A percentile compares a stretch with the other conserved stretches of the same genome.
These are phyloP conservation scores for Pantelozetes paolii DNA, from an alignment of 2,888 invertebrate species.

Conservation along the genomic window DNA sequence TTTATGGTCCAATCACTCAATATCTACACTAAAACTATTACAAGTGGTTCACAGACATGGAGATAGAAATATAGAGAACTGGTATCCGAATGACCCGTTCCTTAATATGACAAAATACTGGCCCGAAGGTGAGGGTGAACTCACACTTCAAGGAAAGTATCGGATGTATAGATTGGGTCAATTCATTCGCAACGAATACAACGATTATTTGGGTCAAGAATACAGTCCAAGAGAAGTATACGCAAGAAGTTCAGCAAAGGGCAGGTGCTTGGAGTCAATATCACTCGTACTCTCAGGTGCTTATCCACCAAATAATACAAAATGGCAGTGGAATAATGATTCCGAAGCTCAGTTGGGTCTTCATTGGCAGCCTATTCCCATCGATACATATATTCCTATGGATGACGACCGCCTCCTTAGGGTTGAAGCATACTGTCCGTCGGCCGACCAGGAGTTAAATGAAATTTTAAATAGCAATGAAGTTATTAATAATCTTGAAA, in stretches of 20 bases:
- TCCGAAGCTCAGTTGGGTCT: background rate
- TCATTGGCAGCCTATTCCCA: constrained; percentile 38
- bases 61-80: constrained; percentile 28
- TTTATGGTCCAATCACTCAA: constrained; percentile 6
- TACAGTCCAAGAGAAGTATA: constrained; percentile 37
- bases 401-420: constrained; percentile 40
- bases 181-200: constrained; percentile 33
- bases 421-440: constrained; percentile 26
- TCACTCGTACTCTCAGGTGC: constrained; percentile 34
- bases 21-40: constrained; percentile 14
- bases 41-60: constrained; percentile 40
- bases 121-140: constrained; percentile 40
- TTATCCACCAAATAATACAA: constrained; percentile 22
- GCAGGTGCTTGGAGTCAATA: constrained; percentile 38
- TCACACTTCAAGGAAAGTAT: constrained; percentile 27
- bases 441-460: background rate
- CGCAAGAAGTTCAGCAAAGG: constrained; percentile 33
- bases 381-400: constrained; percentile 14
- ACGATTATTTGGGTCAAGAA: constrained; percentile 20
- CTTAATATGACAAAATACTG: constrained; percentile 27
- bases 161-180: constrained; percentile 40
- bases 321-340: constrained; percentile 18
- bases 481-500: background rate
- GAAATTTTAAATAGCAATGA: background rate
- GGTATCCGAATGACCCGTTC: constrained; percentile 38